Base-by-base conservation (phyloP, 2,113 vertebrate species). In the Varanus salvator region DNA sequence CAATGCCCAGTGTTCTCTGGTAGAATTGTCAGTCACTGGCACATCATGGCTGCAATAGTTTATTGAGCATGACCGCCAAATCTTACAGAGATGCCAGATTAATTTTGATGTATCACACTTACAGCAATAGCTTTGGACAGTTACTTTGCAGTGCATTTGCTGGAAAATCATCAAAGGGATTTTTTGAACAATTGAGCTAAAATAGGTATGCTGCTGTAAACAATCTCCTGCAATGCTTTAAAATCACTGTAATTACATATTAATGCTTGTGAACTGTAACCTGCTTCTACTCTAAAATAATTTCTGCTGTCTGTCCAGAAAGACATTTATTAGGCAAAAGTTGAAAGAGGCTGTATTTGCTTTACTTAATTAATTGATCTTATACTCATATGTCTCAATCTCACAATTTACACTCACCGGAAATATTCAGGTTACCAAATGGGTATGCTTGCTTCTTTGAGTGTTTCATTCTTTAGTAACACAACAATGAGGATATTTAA, bases 41-140 rank as follows among this genome's bases (percentile, higher is more conserved):
- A 85, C 92, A 81, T 94, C 95, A 78, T 89, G 91, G 93, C 77
- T 0, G 8, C 90, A 96, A 87, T 0, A 1, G 89, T 94, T 96
- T 96, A 96, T 97, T 96, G 93, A 81, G 91, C 95, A 88, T 95
- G 94, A 96, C 95, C 96, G 95, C 94, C 93, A 96, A 96, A 97
- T 96, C 91, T 95, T 94, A 93, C 93, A 90, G 92, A 92, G 94
- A 93, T 95, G 94, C 92, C 95, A 95, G 92, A 97, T 96, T 95
- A 96, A 95, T 96, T 96, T 88, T 95, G 95, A 96, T 96, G 80
- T 88, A 94, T 93, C 84, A 76, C 93, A 92, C 77, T 94, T 91
- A 87, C 72, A 92, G 91, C 86, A 88, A 91, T 0, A 68, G 82
- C 87, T 93, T 90, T 89, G 94, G 92, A 92, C 91, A 92, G 92